Evolutionary conservation across 2,797 vertebrate species (phyloP).

Genomic region (Echeneis naucrates): DNA sequence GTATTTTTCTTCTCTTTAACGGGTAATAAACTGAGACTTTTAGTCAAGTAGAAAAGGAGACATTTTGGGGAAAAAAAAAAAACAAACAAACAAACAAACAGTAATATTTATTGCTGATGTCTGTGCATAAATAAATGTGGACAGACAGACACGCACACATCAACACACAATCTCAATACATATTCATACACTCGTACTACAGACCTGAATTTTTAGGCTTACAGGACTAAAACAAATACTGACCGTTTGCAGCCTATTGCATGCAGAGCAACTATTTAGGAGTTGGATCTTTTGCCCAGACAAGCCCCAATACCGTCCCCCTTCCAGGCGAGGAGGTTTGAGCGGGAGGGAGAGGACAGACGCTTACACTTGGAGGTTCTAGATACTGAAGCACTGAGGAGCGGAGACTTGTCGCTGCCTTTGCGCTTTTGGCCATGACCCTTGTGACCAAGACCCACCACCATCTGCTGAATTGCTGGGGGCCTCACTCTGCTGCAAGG

Average conservation of each 20-base stretch:
- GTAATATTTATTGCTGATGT: slow-evolving; percentile 45
- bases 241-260: neutral
- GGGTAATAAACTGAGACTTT: slow-evolving; percentile 47
- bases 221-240: neutral
- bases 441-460: slow-evolving; percentile 74
- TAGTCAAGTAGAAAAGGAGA: slow-evolving; percentile 60
- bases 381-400: slow-evolving; percentile 50
- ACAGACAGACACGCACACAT: slow-evolving; percentile 27
- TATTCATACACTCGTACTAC: slow-evolving; percentile 32
- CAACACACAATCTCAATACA: slow-evolving; percentile 15
- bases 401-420: slow-evolving; percentile 67
- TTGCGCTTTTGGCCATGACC: slow-evolving; percentile 85
- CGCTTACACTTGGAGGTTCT: slow-evolving; percentile 80
- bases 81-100: too few species aligned
- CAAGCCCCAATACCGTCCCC: slow-evolving; percentile 74
- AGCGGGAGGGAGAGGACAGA: slow-evolving; percentile 69
- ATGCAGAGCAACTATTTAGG: slow-evolving; percentile 75
- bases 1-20: slow-evolving; percentile 83
- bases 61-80: slow-evolving; percentile 50
- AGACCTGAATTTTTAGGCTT: neutral
- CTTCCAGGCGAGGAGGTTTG: slow-evolving; percentile 83
- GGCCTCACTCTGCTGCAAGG: slow-evolving; percentile 42
- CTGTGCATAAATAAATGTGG: slow-evolving; percentile 43
- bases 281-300: slow-evolving; percentile 83
- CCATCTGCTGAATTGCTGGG: slow-evolving; percentile 65